Base-by-base conservation (phyloP, 1,140 invertebrate species). In the Stenopsyche tienmushanensis region DNA sequence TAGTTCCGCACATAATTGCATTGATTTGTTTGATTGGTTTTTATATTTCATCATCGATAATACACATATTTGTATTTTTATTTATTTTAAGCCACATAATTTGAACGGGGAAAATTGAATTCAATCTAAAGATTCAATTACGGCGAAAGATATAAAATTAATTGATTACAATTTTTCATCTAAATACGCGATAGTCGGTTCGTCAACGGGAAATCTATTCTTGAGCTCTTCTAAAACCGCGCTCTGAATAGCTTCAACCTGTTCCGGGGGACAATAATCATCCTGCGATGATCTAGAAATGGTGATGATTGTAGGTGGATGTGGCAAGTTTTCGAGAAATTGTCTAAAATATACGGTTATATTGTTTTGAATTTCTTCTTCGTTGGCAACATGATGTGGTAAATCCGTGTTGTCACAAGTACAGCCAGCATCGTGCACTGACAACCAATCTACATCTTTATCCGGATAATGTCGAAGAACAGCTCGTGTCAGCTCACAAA, bases 271-370 rank as follows among this genome's bases (percentile, higher is more conserved):
- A 73, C 92, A 94, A 73, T 94, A 96, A 58, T 94, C 92, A 72
- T 96, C 94, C n/a, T 87, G 83, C 53, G 88, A 89, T 0, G 92
- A 95, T 73, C 89, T 82, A 0, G 92, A 86, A 54, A 94, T 84
- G 0, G 93, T 95, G 5, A 96, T 83, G 3, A 91, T 78, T 0
- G 85, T 85, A 2, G 93, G 93, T 29, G 79, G 76, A 24, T 73
- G 69, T 0, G 87, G 85, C 1, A 94, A 73, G 26, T 77, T 73
- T n/a, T 80, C 72, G 5, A 95, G 72, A 50, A 93, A 84, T 8
- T 75, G 74, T 60, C 81, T 76, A 65, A 92, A 81, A 57, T 81
- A 72, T 29, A 73, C 75, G 3, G 75, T 74, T 59, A 92, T 84
- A 52, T 89, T 81, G 8, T 80, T 75, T 53, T 81, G 75, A 42